Evolutionary conservation across 2,888 invertebrate species (phyloP).

Genomic region (Macaria liturata): DNA sequence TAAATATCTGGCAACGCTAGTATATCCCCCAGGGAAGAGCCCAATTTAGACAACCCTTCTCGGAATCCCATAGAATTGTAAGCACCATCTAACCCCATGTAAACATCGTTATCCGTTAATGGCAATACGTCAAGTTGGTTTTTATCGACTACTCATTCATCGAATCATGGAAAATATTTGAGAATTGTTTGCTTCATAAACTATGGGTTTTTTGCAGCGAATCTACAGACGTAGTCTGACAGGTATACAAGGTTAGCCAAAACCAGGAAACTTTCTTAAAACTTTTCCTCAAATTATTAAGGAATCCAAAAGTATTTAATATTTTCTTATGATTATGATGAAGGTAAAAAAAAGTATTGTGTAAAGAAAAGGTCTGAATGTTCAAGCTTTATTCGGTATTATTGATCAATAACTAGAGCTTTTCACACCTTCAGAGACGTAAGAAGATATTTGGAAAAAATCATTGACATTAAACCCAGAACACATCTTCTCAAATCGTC

Average conservation of each 20-base stretch:
- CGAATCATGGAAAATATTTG: slow-evolving; percentile 1
- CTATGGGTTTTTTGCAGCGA: background rate
- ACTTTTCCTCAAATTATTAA: too few species aligned
- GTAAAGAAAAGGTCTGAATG: too few species aligned
- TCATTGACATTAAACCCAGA: background rate
- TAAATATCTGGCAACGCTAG: background rate
- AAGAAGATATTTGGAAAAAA: too few species aligned
- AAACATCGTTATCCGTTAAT: slow-evolving; percentile 21
- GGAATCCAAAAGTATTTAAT: too few species aligned
- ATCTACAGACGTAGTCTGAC: background rate
- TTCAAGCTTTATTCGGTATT: too few species aligned
- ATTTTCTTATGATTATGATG: too few species aligned
- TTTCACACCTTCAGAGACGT: too few species aligned
- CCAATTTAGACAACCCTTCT: slow-evolving; percentile 32
- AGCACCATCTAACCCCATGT: slow-evolving; percentile 27
- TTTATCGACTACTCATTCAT: slow-evolving; percentile 9
- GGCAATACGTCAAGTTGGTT: slow-evolving; percentile 19
- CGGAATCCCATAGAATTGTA: slow-evolving; percentile 29
- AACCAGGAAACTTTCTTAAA: too few species aligned
- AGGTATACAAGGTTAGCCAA: too few species aligned
- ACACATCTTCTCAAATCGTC: background rate
- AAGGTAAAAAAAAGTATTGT: too few species aligned
- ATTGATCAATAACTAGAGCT: too few species aligned
- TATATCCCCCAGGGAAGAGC: slow-evolving; percentile 21
- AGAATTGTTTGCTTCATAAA: background rate